phyloP scores from a whole-genome alignment of 92 coral and sea anemone genomes.

The Phenganax marumi region DNA sequence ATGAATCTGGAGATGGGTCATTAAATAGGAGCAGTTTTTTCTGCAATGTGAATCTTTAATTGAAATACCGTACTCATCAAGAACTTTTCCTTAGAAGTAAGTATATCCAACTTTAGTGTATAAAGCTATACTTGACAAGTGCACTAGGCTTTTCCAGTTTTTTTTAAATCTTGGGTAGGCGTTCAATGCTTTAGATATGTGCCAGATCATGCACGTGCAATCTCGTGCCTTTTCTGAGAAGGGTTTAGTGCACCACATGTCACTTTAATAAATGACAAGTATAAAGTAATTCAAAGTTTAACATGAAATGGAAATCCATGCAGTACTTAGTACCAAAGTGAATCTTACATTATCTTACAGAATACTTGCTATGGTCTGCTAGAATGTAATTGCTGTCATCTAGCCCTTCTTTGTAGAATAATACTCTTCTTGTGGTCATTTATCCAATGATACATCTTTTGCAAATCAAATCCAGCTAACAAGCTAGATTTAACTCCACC shows the following conservation, averaged over 20 bases:
- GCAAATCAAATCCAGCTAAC: slow-evolving; percentile 1
- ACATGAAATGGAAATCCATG: too few species aligned
- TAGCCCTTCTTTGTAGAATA: slow-evolving; percentile 11
- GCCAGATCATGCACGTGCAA: too few species aligned
- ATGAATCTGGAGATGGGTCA: not conserved
- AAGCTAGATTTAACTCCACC: not conserved
- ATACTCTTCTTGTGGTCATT: not conserved
- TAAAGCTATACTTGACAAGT: not conserved
- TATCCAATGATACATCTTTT: slow-evolving; percentile 5
- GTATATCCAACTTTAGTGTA: not conserved
- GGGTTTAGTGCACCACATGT: too few species aligned
- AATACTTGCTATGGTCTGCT: not conserved
- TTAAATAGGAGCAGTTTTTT: slow-evolving; percentile 1
- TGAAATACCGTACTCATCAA: not conserved
- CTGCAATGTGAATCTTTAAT: not conserved
- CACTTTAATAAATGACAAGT: too few species aligned
- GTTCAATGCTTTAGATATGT: too few species aligned
- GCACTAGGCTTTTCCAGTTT: not conserved
- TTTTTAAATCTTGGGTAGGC: too few species aligned
- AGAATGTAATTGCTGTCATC: not conserved
- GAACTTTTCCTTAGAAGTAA: not conserved
- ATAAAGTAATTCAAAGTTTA: too few species aligned
- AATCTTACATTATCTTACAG: too few species aligned
- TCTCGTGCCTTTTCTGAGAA: too few species aligned
- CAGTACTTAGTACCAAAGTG: not conserved